These are phyloP conservation scores for Argyrosomus japonicus DNA, from an alignment of 2,113 vertebrate species.

Conservation along the genomic window DNA sequence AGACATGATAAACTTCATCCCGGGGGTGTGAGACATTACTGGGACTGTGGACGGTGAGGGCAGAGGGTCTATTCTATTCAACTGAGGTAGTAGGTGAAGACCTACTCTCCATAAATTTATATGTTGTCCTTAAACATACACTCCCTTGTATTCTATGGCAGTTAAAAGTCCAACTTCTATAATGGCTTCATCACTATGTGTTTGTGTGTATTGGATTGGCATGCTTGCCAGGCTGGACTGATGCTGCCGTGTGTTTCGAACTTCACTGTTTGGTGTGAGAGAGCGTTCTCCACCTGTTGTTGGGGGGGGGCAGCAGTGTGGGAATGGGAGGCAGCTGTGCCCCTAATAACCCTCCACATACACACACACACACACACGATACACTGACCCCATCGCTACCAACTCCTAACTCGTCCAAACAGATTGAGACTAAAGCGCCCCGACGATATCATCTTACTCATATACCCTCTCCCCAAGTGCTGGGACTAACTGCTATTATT, in stretches of 20 bases:
- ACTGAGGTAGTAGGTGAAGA: background rate
- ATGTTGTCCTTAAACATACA: background rate
- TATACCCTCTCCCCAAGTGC: slow-evolving; percentile 32
- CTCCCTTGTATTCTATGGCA: background rate
- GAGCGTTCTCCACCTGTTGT: slow-evolving; percentile 76
- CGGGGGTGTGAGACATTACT: slow-evolving; percentile 8
- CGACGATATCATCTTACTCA: slow-evolving; percentile 43
- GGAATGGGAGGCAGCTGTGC: slow-evolving; percentile 74
- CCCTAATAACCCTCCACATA: slow-evolving; percentile 41
- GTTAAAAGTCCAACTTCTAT: background rate
- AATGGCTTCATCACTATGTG: background rate
- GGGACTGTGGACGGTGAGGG: background rate
- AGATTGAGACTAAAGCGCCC: slow-evolving; percentile 39
- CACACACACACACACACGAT: slow-evolving; percentile 34
- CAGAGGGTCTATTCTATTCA: slow-evolving; percentile 17
- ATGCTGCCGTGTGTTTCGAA: background rate
- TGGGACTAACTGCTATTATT: slow-evolving; percentile 54
- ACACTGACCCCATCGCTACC: slow-evolving; percentile 34
- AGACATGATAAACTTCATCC: slow-evolving; percentile 49
- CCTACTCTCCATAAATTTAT: background rate
- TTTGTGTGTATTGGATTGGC: background rate
- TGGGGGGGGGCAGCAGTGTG: slow-evolving; percentile 25
- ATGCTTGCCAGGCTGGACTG: background rate
- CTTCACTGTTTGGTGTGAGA: background rate
- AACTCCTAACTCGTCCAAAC: slow-evolving; percentile 40